phyloP scores from a whole-genome alignment of 2,888 invertebrate species.

The Coremacera marginata region DNA sequence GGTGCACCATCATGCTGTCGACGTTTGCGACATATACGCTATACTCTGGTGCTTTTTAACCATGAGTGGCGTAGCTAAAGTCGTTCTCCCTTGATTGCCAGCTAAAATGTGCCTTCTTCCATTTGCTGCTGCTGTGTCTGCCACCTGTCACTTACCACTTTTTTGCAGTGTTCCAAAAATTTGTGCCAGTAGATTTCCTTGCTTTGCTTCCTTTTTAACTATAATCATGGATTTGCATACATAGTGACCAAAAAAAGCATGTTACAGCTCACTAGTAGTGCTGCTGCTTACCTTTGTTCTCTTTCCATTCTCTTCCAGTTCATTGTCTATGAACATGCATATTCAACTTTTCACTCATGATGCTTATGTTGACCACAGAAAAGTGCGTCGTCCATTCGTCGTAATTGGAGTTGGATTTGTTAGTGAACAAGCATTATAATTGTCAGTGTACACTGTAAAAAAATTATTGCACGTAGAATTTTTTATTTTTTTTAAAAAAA shows the following conservation, averaged over 20 bases:
- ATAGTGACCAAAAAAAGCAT: background rate
- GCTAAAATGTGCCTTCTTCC: background rate
- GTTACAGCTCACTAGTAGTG: slow-evolving; percentile 7
- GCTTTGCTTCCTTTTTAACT: slow-evolving; percentile 39
- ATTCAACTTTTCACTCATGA: background rate
- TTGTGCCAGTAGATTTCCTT: slow-evolving; percentile 35
- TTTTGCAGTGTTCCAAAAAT: slow-evolving; percentile 4
- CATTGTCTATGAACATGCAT: background rate
- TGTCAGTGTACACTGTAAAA: slow-evolving; percentile 9
- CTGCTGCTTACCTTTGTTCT: background rate
- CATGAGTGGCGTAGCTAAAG: background rate
- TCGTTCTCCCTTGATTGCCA: background rate
- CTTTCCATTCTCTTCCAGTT: slow-evolving; percentile 41
- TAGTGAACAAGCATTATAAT: background rate
- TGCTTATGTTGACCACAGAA: slow-evolving; percentile 21
- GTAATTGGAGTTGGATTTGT: slow-evolving; percentile 32
- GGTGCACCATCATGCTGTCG: background rate
- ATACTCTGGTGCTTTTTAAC: background rate
- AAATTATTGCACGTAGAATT: too few species aligned
- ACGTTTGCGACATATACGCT: background rate
- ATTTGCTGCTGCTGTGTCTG: background rate
- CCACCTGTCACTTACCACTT: background rate
- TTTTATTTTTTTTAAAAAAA: too few species aligned
- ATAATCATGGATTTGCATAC: slow-evolving; percentile 40
- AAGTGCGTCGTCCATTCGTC: slow-evolving; percentile 15